phyloP scores from a whole-genome alignment of 2,888 invertebrate species.

The Pristionchus maxplancki region DNA sequence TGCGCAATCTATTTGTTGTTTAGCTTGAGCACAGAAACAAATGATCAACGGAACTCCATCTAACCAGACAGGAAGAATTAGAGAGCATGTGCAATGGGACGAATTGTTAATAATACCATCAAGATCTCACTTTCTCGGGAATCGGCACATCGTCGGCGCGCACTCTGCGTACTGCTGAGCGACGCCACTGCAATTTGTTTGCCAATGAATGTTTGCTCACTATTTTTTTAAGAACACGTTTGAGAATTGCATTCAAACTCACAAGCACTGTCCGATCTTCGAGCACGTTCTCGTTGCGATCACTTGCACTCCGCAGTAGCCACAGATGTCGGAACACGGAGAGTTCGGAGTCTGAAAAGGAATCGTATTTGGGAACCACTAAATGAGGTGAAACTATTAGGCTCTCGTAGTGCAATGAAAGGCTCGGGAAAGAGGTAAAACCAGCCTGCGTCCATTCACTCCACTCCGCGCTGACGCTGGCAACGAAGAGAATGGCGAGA shows the following conservation, averaged over 20 bases:
- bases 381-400: too few relatives aligned
- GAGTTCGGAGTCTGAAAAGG: background rate
- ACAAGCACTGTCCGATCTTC: background rate
- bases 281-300: background rate
- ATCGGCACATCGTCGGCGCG: background rate
- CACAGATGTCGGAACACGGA: background rate
- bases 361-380: too few relatives aligned
- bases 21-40: too few relatives aligned
- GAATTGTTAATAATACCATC: background rate
- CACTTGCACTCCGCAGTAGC: background rate
- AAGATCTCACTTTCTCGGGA: background rate
- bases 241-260: background rate
- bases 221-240: too few relatives aligned
- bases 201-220: too few relatives aligned
- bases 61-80: too few relatives aligned
- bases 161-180: conserved; percentile 4
- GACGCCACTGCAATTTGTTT: background rate
- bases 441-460: background rate
- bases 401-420: too few relatives aligned
- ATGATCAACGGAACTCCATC: too few relatives aligned
- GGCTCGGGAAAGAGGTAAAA: too few relatives aligned
- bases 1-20: too few relatives aligned
- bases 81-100: too few relatives aligned
- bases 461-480: background rate
- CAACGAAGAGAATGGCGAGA: background rate